Base-by-base conservation (phyloP, 2,113 vertebrate species). In the Macrotis lagotis region DNA sequence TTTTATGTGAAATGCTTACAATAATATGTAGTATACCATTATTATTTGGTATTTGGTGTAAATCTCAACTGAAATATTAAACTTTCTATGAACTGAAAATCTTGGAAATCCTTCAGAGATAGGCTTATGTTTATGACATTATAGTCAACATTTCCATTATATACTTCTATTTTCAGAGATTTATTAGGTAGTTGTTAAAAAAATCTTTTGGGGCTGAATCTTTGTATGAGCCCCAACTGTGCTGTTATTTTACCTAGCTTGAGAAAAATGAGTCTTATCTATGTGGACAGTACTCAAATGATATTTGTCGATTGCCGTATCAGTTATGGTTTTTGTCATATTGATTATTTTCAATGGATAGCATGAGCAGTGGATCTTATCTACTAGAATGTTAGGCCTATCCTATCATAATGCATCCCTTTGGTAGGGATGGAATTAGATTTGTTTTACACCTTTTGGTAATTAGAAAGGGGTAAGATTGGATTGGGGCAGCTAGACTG, bases 51-150 rank as follows among this genome's bases (percentile, higher is more conserved):
- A 97, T 97, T 98, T 97, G 91, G 90, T 97, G 91, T 94, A 97
- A 97, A 83, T 97, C 97, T 98, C 97, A 97, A 92, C 37, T 98
- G 98, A 98, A 98, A 97, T 92, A 92, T 98, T 98, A 98, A 98
- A 98, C 96, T 96, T 98, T 97, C 98, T 98, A 98, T 98, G 98
- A 98, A 97, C 98, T 98, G 95, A 96, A 98, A 97, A 97, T 97
- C 94, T 98, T 98, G 98, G 98, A 98, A 98, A 97, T 98, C 91
- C 92, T 98, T 98, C 97, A 98, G 96, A 97, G 90, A 93, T 97
- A 97, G 88, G 89, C 48, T 97, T 97, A 97, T 97, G 98, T 98
- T 98, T 98, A 98, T 97, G 94, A 97, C 97, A 96, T 93, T 97
- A 88, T 94, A 97, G 95, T 98, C 98, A 97, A 74, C 97, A 95